Conservation (phyloP, 2,797 vertebrate species). For the Menidia menidia region DNA sequence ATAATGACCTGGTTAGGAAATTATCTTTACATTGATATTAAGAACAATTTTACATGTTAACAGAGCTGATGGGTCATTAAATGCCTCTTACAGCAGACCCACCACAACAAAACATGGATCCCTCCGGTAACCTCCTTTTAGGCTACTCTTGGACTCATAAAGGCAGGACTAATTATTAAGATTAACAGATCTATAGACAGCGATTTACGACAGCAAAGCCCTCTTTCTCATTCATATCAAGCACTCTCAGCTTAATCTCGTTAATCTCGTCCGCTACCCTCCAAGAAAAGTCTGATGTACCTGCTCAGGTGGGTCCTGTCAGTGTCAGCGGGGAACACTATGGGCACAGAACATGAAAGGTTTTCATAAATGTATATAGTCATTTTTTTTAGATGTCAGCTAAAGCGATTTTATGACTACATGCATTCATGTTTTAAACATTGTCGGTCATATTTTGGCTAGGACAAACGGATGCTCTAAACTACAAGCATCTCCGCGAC, state of each 20-base stretch:
- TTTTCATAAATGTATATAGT: conserved; percentile 11
- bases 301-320: conserved; percentile 60
- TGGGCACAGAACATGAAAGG: conserved; percentile 32
- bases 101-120: neutral
- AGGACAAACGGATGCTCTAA: neutral
- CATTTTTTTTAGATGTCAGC: neutral
- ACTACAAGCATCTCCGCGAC: neutral
- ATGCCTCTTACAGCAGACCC: conserved; percentile 2
- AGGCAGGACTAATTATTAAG: conserved; percentile 9
- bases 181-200: conserved; percentile 21
- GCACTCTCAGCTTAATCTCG: conserved; percentile 13
- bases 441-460: neutral
- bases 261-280: conserved; percentile 10
- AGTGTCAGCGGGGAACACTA: conserved; percentile 45
- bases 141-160: conserved; percentile 6
- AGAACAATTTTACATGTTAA: conserved; percentile 7
- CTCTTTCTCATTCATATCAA: neutral
- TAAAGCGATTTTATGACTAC: neutral
- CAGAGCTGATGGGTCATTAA: neutral
- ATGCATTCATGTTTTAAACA: neutral
- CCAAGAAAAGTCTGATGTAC: conserved; percentile 37
- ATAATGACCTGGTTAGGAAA: neutral
- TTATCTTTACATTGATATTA: neutral
- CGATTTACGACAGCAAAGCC: neutral
- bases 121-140: conserved; percentile 16